phyloP scores from a whole-genome alignment of 53 echinoderm and acorn worm genomes.

The Astropecten irregularis region DNA sequence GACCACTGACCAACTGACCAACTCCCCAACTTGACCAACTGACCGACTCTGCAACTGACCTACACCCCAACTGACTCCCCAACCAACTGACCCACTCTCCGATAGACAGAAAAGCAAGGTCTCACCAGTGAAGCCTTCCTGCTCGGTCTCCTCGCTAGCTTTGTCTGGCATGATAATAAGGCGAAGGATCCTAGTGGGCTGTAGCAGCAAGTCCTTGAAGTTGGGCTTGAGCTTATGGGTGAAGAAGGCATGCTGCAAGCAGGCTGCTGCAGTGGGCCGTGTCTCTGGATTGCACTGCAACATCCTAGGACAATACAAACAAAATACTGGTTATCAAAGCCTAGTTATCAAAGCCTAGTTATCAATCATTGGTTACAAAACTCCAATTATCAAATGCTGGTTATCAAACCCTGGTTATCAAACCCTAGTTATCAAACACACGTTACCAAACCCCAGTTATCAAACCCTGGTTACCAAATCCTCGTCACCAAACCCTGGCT shows the following conservation, averaged over 20 bases:
- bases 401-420: too few species aligned
- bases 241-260: constrained; percentile 82
- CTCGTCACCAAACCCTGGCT: too few species aligned
- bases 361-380: neutral
- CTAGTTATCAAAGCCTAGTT: neutral
- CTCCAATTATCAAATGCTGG: too few species aligned
- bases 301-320: constrained; percentile 51
- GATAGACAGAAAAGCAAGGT: neutral
- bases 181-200: constrained; percentile 78
- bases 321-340: neutral
- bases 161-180: constrained; percentile 48
- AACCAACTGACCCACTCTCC: too few species aligned
- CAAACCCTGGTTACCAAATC: too few species aligned
- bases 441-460: too few species aligned
- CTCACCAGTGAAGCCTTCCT: constrained; percentile 42
- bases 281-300: constrained; percentile 70
- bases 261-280: constrained; percentile 73
- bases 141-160: constrained; percentile 23
- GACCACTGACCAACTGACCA: too few species aligned
- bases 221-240: constrained; percentile 73
- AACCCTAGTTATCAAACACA: too few species aligned
- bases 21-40: too few species aligned
- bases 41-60: too few species aligned
- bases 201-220: constrained; percentile 69
- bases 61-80: too few species aligned